These are phyloP conservation scores for Drosophila sturtevanti DNA, from an alignment of 1,140 invertebrate species.

Conservation along the genomic window DNA sequence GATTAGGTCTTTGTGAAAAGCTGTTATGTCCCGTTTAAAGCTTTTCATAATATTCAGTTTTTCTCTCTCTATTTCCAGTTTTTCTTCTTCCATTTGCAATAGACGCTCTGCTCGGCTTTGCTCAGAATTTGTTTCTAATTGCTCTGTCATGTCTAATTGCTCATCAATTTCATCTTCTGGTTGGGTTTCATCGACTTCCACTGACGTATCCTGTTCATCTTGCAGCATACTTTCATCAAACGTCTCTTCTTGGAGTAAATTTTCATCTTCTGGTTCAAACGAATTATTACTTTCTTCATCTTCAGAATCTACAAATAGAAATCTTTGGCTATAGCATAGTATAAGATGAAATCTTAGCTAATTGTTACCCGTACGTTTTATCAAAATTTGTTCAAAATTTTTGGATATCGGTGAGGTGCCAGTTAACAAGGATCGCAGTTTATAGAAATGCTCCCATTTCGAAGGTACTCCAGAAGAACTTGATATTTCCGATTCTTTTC, in stretches of 20 bases:
- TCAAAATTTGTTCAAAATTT: neutral
- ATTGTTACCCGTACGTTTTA: neutral
- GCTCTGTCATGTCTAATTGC: too few relatives aligned
- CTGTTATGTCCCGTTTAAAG: slow-evolving; percentile 28
- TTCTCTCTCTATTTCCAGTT: slow-evolving; percentile 27
- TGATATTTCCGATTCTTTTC: slow-evolving; percentile 23
- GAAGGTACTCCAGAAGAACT: slow-evolving; percentile 8
- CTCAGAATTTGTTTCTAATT: too few relatives aligned
- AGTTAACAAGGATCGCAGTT: slow-evolving; percentile 22
- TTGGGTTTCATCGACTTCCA: neutral
- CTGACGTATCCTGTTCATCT: neutral
- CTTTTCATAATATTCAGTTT: slow-evolving; percentile 33
- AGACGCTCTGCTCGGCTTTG: neutral
- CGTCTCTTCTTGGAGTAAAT: neutral
- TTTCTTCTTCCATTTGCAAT: slow-evolving; percentile 34
- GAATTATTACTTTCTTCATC: neutral
- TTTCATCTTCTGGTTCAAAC: neutral
- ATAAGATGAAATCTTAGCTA: neutral
- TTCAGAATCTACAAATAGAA: neutral
- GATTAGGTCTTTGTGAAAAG: slow-evolving; percentile 29
- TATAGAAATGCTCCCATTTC: slow-evolving; percentile 28
- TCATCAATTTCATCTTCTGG: neutral
- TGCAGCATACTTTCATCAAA: neutral
- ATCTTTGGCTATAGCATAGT: neutral
- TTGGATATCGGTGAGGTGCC: slow-evolving; percentile 8